These are phyloP conservation scores for Drosophila mayaguana DNA, from an alignment of 2,888 invertebrate genomes.

Conservation along the genomic window DNA sequence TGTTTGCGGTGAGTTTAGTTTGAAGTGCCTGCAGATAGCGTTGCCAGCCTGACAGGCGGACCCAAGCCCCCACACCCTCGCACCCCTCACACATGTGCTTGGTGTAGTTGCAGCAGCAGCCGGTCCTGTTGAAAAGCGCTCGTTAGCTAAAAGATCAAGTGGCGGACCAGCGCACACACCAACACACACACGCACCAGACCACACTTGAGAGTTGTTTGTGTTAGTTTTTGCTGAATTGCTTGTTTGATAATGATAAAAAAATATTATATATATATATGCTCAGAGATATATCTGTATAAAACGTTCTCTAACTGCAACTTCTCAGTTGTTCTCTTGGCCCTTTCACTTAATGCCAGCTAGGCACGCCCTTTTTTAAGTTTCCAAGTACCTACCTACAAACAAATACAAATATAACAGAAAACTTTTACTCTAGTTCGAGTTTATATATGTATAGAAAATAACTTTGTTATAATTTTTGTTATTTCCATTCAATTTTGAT, in stretches of 20 bases:
- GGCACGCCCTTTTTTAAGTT: constrained; percentile 4
- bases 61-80: constrained; percentile 12
- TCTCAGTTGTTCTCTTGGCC: constrained; percentile 25
- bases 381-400: background rate
- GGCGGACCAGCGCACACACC: constrained; percentile 52
- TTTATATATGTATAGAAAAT: background rate
- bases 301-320: constrained; percentile 22
- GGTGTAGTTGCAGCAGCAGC: constrained; percentile 7
- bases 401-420: constrained; percentile 2
- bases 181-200: constrained; percentile 35
- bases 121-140: constrained; percentile 76
- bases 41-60: constrained; percentile 48
- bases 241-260: constrained; percentile 71
- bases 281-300: background rate
- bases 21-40: constrained; percentile 78
- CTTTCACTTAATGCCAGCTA: constrained; percentile 25
- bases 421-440: background rate
- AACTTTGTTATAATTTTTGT: background rate
- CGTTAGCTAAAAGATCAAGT: constrained; percentile 78
- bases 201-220: constrained; percentile 78
- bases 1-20: constrained; percentile 81
- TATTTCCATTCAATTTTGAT: constrained; percentile 8
- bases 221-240: constrained; percentile 77
- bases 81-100: constrained; percentile 10
- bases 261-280: background rate